Base-by-base conservation (phyloP, 92 coral and sea anemone species). In the Porites divaricata region DNA sequence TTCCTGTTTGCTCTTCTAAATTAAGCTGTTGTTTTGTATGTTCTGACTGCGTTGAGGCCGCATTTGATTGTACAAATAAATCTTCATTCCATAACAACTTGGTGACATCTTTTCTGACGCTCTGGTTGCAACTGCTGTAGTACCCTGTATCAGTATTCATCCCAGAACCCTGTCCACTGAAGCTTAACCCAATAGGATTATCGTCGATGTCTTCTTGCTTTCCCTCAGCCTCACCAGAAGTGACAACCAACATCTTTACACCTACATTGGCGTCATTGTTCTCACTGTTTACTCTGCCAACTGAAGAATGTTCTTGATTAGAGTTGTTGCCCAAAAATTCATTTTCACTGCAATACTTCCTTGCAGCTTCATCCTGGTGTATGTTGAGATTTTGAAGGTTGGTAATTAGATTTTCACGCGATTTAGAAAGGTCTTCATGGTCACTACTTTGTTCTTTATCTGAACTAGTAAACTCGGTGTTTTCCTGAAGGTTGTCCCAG, bases 401-500 rank as follows among this genome's bases (percentile, higher is more conserved):
- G 9, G 23, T 23, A 13, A 45, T 59, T 25, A 63, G 41, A 24
- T 72, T 72, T 73, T 82, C 86, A 49, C 48, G 50, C 2, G 68
- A 70, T 59, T 24, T 61, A 12, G 71, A 72, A 6, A 17, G 19
- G 64, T 26, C 59, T 6, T 52, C 79, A 16, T 82, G 70, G 9
- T 54, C 72, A 61, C 49, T 50, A 8, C 61, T 63, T 20, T 35
- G 23, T 19, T 81, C 78, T 24, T 72, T 23, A 4, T 73, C 78
- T 8, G 17, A 10, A 48, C 71, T 72, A 62, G 48, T 71, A 41
- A 1, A 72, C 59, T 63, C 86, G 13, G 70, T 82, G 86, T 82
- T 62, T 61, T 53, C 24, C 79, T 82, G 79, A 20, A 73, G 63
- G 86, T 82, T 51, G 86, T 82, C 86, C 86, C 78, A 82, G 79